Evolutionary conservation across 1,140 invertebrate species (phyloP).

Genomic region (Goniozus legneri): DNA sequence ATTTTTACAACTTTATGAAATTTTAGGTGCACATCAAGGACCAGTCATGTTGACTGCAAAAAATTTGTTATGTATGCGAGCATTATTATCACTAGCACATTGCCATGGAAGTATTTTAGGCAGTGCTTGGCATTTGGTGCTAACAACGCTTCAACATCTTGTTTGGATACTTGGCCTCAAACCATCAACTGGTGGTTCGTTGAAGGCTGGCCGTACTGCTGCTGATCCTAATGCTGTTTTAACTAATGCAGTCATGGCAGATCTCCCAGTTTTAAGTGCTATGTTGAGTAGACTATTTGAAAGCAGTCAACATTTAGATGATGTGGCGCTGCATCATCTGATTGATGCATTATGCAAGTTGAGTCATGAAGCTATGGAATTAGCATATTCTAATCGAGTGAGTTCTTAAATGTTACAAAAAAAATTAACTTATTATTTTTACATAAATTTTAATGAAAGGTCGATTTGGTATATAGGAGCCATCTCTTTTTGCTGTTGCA

Average conservation of each 20-base stretch:
- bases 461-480: slow-evolving; percentile 64
- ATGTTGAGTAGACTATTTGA: slow-evolving; percentile 94
- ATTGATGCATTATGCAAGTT: slow-evolving; percentile 96
- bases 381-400: slow-evolving; percentile 91
- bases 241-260: slow-evolving; percentile 93
- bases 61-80: slow-evolving; percentile 94
- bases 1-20: slow-evolving; percentile 6
- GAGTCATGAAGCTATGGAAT: slow-evolving; percentile 95
- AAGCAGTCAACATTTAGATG: slow-evolving; percentile 89
- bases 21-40: slow-evolving; percentile 73
- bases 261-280: slow-evolving; percentile 86
- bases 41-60: slow-evolving; percentile 98
- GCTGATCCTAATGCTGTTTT: slow-evolving; percentile 87
- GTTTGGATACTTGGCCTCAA: slow-evolving; percentile 98
- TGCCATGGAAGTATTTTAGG: slow-evolving; percentile 89
- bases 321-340: slow-evolving; percentile 92
- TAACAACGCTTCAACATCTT: slow-evolving; percentile 93
- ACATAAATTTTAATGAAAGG: background rate
- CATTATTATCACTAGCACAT: slow-evolving; percentile 83
- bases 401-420: slow-evolving; percentile 24
- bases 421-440: background rate
- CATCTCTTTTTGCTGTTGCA: slow-evolving; percentile 94
- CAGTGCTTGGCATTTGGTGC: slow-evolving; percentile 91
- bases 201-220: slow-evolving; percentile 73
- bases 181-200: slow-evolving; percentile 85